A percentile compares a stretch with the other conserved stretches of the same genome.
phyloP scores from a whole-genome alignment of 1,140 invertebrate species.

The Tenebrio molitor region DNA sequence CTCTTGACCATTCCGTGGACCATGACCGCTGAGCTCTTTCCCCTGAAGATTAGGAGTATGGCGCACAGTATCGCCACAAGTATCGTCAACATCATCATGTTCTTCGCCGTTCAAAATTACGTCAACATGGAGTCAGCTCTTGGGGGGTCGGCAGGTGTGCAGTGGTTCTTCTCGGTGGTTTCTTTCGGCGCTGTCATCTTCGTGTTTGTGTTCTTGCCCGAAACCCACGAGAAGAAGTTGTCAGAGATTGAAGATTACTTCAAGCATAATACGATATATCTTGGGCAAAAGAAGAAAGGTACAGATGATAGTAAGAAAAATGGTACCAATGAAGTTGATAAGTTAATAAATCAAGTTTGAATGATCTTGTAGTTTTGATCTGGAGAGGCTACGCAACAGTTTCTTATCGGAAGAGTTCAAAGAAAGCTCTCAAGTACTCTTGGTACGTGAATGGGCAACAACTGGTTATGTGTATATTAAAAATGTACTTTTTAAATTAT shows the following conservation, averaged over 20 bases:
- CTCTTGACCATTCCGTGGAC: slow-evolving; percentile 73
- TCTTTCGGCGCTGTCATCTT: slow-evolving; percentile 71
- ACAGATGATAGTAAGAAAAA: neutral
- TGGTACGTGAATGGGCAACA: too few species aligned
- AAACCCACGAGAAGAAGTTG: slow-evolving; percentile 78
- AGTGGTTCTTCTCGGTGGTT: slow-evolving; percentile 78
- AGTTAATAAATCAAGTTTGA: slow-evolving; percentile 18
- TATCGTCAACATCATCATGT: slow-evolving; percentile 70
- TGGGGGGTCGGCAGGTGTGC: slow-evolving; percentile 68
- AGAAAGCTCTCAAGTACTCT: too few species aligned
- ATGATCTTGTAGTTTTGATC: slow-evolving; percentile 3
- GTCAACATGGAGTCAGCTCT: slow-evolving; percentile 58
- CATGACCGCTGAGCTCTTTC: slow-evolving; percentile 73
- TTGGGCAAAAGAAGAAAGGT: slow-evolving; percentile 8
- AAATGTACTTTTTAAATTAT: too few species aligned
- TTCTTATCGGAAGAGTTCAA: too few species aligned
- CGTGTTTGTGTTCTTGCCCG: slow-evolving; percentile 76
- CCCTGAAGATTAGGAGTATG: slow-evolving; percentile 70
- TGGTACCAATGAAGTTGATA: slow-evolving; percentile 6
- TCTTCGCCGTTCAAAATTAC: slow-evolving; percentile 68
- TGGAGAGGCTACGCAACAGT: too few species aligned
- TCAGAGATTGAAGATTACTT: slow-evolving; percentile 77
- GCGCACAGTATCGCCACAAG: slow-evolving; percentile 62
- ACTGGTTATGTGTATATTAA: too few species aligned
- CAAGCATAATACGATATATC: slow-evolving; percentile 65